These are phyloP conservation scores for Seriola dumerili DNA, from an alignment of 2,113 vertebrate species.

Conservation along the genomic window DNA sequence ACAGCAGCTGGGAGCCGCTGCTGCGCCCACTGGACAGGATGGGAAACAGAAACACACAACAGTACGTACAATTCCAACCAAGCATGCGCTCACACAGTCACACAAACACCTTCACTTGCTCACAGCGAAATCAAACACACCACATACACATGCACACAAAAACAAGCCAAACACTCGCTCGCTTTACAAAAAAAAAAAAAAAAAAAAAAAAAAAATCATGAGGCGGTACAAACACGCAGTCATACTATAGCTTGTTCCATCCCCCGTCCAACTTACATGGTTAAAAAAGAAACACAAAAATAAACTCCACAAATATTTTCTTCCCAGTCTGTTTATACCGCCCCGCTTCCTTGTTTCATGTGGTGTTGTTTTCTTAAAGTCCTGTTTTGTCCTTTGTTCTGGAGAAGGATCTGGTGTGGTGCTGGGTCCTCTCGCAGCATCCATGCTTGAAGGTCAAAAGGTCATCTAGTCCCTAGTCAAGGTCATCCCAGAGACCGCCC, in stretches of 20 bases:
- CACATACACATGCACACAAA: conserved; percentile 34
- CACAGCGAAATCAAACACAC: conserved; percentile 41
- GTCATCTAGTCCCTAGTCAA: conserved; percentile 48
- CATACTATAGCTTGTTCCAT: conserved; percentile 62
- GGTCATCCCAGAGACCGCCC: conserved; percentile 59
- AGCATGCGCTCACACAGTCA: conserved; percentile 19
- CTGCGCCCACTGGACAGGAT: conserved; percentile 36
- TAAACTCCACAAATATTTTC: conserved; percentile 78
- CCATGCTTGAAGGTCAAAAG: conserved; percentile 55
- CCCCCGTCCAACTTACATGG: conserved; percentile 56
- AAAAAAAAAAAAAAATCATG: conserved; percentile 6
- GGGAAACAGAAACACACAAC: conserved; percentile 36
- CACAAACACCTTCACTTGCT: conserved; percentile 37
- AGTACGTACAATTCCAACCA: not conserved
- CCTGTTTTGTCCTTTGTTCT: conserved; percentile 49
- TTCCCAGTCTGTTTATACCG: conserved; percentile 56
- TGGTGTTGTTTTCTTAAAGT: conserved; percentile 24
- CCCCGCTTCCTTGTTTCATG: conserved; percentile 44
- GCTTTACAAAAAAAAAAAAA: conserved; percentile 1
- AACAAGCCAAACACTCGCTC: conserved; percentile 34
- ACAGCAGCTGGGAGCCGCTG: conserved; percentile 16
- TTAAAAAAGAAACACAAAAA: conserved; percentile 81
- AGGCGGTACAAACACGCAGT: conserved; percentile 64
- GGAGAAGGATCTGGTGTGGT: conserved; percentile 52
- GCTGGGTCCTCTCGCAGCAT: conserved; percentile 31